Evolutionary conservation across 1,140 invertebrate species (phyloP).

Genomic region (Rhizoglyphus robini): DNA sequence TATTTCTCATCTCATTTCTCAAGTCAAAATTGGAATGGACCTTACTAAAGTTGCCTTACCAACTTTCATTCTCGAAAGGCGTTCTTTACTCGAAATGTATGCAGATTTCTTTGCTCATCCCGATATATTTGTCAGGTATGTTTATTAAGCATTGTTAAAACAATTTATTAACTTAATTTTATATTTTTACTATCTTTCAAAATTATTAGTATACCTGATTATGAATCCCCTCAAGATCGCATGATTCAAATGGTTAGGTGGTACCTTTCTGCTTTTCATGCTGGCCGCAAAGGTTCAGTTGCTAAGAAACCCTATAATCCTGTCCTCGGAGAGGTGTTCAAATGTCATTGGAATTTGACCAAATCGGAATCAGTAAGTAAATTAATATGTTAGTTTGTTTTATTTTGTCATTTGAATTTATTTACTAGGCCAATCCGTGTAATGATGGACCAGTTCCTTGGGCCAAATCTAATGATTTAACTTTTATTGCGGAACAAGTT

Average conservation of each 20-base stretch:
- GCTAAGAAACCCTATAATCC: conserved; percentile 98
- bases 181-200: conserved; percentile 12
- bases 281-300: conserved; percentile 79
- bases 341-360: conserved; percentile 52
- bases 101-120: conserved; percentile 96
- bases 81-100: conserved; percentile 93
- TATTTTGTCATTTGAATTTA: neutral
- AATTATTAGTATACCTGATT: conserved; percentile 58
- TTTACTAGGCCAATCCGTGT: too few species aligned
- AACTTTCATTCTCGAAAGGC: conserved; percentile 87
- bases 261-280: conserved; percentile 95
- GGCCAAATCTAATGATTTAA: conserved; percentile 60
- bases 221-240: conserved; percentile 63
- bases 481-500: conserved; percentile 93
- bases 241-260: conserved; percentile 83
- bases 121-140: conserved; percentile 82
- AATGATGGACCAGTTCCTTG: conserved; percentile 63
- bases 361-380: neutral
- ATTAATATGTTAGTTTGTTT: neutral
- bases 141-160: conserved; percentile 25
- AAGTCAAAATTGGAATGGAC: conserved; percentile 90
- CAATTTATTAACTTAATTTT: neutral
- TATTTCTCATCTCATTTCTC: conserved; percentile 75
- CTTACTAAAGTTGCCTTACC: conserved; percentile 91
- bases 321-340: conserved; percentile 83